A percentile compares a stretch with the other conserved stretches of the same genome.
These are phyloP conservation scores for Furcula furcula DNA, from an alignment of 2,888 invertebrate genomes.

Conservation along the genomic window DNA sequence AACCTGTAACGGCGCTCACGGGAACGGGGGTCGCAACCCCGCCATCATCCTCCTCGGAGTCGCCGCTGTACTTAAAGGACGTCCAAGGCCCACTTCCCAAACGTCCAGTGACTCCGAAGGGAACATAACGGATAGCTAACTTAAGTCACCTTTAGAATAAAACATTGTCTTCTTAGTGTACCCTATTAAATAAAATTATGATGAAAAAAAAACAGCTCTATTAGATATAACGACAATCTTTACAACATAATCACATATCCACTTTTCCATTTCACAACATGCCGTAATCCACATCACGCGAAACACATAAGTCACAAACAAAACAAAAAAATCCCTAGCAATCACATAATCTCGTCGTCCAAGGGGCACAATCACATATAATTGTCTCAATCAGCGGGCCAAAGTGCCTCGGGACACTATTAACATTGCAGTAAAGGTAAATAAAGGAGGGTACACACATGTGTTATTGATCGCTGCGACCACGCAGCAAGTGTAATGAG, in stretches of 20 bases:
- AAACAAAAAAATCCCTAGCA: constrained; percentile 23
- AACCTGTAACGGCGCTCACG: no score
- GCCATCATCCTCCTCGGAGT: no score
- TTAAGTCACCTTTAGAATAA: no score
- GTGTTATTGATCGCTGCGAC: constrained; percentile 19
- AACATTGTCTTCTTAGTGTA: no score
- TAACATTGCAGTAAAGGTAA: constrained; percentile 52
- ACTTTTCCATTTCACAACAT: constrained; percentile 26
- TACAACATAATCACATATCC: constrained; percentile 1
- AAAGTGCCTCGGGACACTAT: constrained; percentile 60
- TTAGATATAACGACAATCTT: neutral
- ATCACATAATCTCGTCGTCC: constrained; percentile 46
- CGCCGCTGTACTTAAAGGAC: no score
- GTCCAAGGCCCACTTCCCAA: no score
- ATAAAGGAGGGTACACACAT: constrained; percentile 37
- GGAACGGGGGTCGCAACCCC: no score
- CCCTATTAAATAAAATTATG: no score
- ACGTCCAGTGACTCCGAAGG: no score
- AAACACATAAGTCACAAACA: constrained; percentile 54
- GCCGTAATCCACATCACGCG: constrained; percentile 34
- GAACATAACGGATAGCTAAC: no score
- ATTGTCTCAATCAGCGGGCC: constrained; percentile 61
- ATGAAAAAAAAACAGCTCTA: no score
- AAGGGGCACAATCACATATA: constrained; percentile 65
- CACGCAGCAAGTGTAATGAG: constrained; percentile 19